Base-by-base conservation (phyloP, 35 echinoderm and acorn worm genomes). In the Diadema setosum region DNA sequence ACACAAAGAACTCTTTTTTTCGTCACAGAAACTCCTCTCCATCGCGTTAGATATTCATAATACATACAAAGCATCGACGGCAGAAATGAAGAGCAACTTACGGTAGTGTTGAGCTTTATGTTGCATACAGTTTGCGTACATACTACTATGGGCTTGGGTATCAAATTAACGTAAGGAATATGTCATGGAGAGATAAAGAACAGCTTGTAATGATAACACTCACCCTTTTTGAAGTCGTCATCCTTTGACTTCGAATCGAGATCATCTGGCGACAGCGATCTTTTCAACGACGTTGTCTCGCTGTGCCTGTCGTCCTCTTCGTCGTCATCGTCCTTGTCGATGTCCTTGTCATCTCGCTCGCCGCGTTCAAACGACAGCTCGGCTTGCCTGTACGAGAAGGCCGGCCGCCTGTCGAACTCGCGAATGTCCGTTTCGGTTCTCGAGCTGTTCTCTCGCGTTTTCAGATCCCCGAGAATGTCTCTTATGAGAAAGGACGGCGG, bases 261-360 rank as follows among this genome's bases (percentile, higher is more conserved):
- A 21, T 78, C 73, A 7, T 78, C 73, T 78, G 73, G 44, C 9
- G 73, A 78, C 20, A 78, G 73, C 1, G 35, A 42, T 78, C 73
- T 15, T 78, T 78, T 78, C 73, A 78, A 78, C 3, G 73, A 78
- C 73, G 73, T 39, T 41, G 73, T 78, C 73, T 78, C 73, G 37
- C 73, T 78, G 24, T 78, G 73, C 35, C 40, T 44, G 21, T 78
- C 73, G 0, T 78, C 73, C 15, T 42, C 73, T 25, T 52, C 48
- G n/a, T 52, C 48, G 48, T 78, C 73, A 7, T 35, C 73, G 34
- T 78, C 73, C 35, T 78, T 41, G 25, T 78, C 73, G 24, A 42
- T 78, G 35, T 44, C 73, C 35, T 78, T 44, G 11, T 78, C 20
- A 41, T 41, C 73, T 39, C 44, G 29, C 9, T 78, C 73, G 20